Conservation (phyloP, 2,888 invertebrate genomes). For the Boloria selene region DNA sequence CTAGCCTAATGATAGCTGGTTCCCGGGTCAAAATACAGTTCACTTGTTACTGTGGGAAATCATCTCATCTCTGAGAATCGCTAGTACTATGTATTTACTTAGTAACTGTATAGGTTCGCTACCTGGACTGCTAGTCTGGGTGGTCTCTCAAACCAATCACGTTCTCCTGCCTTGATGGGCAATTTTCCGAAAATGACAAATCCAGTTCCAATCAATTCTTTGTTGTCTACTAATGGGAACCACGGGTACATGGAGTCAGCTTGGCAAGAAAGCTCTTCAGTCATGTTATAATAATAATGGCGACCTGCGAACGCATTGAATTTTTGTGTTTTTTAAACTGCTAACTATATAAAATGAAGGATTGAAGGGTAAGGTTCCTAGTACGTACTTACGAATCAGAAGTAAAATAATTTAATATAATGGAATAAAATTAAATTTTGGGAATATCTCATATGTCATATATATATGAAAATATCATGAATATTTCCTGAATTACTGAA, state of each 20-base stretch:
- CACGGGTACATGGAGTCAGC: constrained; percentile 48
- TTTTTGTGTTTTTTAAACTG: not conserved
- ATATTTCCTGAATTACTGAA: too few species aligned
- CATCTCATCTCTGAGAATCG: too few species aligned
- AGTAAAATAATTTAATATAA: too few species aligned
- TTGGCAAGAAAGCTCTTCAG: constrained; percentile 43
- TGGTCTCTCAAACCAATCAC: constrained; percentile 53
- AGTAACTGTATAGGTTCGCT: constrained; percentile 3
- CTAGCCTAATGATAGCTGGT: too few species aligned
- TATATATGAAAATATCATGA: too few species aligned
- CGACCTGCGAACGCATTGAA: constrained; percentile 44
- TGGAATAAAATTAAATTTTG: too few species aligned
- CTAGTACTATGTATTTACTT: too few species aligned
- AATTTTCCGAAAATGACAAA: constrained; percentile 45
- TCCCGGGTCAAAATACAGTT: too few species aligned
- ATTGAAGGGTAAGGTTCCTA: too few species aligned
- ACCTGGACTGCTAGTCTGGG: constrained; percentile 44
- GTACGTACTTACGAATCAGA: too few species aligned
- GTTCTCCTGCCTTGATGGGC: constrained; percentile 28
- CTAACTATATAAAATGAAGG: not conserved
- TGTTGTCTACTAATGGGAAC: constrained; percentile 51
- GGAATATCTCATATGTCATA: too few species aligned
- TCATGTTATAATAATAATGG: constrained; percentile 60
- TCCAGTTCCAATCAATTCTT: constrained; percentile 49
- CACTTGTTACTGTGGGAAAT: too few species aligned